Base-by-base conservation (phyloP, 2,113 vertebrate genomes). In the Prionailurus viverrinus region DNA sequence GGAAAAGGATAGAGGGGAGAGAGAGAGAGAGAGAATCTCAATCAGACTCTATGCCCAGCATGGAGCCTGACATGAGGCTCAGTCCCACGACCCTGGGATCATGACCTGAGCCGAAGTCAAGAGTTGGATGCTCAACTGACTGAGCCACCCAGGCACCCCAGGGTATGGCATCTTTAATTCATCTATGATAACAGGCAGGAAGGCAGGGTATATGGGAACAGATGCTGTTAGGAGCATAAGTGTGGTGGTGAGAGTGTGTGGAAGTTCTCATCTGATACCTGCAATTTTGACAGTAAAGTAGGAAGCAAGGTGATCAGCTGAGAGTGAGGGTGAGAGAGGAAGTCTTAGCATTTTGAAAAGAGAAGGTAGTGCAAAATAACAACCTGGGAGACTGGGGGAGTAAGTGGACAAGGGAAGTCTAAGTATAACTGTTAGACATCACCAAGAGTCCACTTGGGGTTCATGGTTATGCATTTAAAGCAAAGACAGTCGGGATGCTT, bases 231-330 rank as follows among this genome's bases (percentile, higher is more conserved):
- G 69, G 51, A 78, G 23, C 23, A 1, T 63, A 55, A 61, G 65
- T 21, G 11, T 79, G 21, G 65, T 68, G 29, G 19, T 58, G 14
- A 31, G 63, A 91, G 69, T 71, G 73, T 16, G 86, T 45, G 29
- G 11, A 95, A 65, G 9, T 85, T 83, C 91, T 79, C 53, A 39
- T 66, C 79, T 82, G 74, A 65, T 84, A 91, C 82, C 39, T 85
- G 16, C 45, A 84, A 5, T 80, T 36, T 92, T 63, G 82, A 92
- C 27, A 45, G 48, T 61, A 27, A 85, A 73, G 14, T 31, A 84
- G 79, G 25, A 80, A 66, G 48, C 82, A 33, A 79, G 58, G 18
- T 92, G 74, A 76, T 82, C 13, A 61, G 27, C 80, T 68, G 36
- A 87, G 73, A 84, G 69, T 41, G 13, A 89, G 41, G 29, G 48